Conservation (phyloP, 2,113 vertebrate species). For the Beaufortia kweichowensis region DNA sequence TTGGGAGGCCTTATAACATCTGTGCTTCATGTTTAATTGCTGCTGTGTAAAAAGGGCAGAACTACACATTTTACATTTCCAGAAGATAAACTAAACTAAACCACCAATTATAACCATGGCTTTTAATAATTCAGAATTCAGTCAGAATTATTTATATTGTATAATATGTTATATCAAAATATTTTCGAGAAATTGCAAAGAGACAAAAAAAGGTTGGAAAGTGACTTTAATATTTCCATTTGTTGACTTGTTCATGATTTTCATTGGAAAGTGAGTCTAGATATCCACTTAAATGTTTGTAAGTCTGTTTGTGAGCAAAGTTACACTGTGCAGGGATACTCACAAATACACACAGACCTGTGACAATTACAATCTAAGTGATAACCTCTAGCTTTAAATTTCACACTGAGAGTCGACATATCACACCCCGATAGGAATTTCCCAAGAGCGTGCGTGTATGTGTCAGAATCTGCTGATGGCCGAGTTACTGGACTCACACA, state of each 20-base stretch:
- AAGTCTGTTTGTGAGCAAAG: conserved; percentile 17
- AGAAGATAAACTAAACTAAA: conserved; percentile 12
- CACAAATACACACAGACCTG: conserved; percentile 18
- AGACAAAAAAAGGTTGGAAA: background rate
- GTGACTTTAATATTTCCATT: conserved; percentile 27
- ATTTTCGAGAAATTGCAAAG: background rate
- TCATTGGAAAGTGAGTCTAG: background rate
- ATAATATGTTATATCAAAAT: background rate
- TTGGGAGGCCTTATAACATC: conserved; percentile 21
- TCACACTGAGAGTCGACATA: conserved; percentile 54
- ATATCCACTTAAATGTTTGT: conserved; percentile 1
- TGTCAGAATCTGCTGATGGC: conserved; percentile 23
- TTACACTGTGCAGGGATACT: conserved; percentile 10
- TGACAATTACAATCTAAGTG: conserved; percentile 50
- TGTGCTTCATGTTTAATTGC: background rate
- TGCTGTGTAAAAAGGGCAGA: background rate
- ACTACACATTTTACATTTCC: background rate
- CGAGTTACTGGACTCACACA: conserved; percentile 20
- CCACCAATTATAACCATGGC: conserved; percentile 5
- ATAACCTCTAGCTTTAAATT: conserved; percentile 48
- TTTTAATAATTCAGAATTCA: no score
- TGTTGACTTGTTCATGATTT: conserved; percentile 20
- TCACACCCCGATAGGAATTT: conserved; percentile 53
- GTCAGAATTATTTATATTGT: background rate
- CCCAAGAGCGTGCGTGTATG: conserved; percentile 37